phyloP scores from a whole-genome alignment of 2,797 vertebrate genomes.

The Buphagus erythrorhynchus region DNA sequence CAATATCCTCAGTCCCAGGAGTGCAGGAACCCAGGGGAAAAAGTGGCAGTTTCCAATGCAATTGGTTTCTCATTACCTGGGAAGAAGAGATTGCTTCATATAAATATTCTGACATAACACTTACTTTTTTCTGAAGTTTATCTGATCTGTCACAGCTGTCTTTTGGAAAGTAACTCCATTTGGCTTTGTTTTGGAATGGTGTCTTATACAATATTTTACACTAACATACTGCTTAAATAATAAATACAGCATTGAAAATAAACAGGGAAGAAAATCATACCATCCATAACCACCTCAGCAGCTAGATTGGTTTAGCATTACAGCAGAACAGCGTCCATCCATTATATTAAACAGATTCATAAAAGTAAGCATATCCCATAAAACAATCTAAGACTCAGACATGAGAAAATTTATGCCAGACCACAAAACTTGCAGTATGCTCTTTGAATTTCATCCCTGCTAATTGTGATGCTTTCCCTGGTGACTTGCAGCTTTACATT shows the following conservation, averaged over 20 bases:
- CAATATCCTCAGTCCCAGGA: neutral
- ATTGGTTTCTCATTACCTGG: conserved; percentile 17
- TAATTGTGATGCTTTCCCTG: conserved; percentile 15
- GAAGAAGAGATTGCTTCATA: conserved; percentile 1
- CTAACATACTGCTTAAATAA: conserved; percentile 21
- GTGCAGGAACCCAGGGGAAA: neutral
- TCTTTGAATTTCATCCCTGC: conserved; percentile 12
- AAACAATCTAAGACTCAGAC: neutral
- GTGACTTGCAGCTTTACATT: neutral
- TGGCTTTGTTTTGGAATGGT: conserved; percentile 3
- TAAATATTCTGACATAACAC: neutral
- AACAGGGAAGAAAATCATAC: neutral
- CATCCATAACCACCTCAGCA: conserved; percentile 4
- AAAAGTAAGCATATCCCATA: neutral
- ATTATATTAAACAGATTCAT: conserved; percentile 1
- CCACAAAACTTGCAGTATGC: neutral
- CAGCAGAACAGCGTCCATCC: neutral
- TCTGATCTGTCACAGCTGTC: neutral
- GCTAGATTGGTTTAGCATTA: neutral
- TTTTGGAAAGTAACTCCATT: conserved; percentile 18
- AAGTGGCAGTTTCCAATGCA: conserved; percentile 3
- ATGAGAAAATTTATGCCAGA: neutral
- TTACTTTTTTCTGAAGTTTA: conserved; percentile 6
- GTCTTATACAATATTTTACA: conserved; percentile 7
- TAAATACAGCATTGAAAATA: conserved; percentile 33